Evolutionary conservation across 1,140 invertebrate species (phyloP), one percentile per base, ranked within the genome.

Genomic region (Neodiprion virginianus): DNA sequence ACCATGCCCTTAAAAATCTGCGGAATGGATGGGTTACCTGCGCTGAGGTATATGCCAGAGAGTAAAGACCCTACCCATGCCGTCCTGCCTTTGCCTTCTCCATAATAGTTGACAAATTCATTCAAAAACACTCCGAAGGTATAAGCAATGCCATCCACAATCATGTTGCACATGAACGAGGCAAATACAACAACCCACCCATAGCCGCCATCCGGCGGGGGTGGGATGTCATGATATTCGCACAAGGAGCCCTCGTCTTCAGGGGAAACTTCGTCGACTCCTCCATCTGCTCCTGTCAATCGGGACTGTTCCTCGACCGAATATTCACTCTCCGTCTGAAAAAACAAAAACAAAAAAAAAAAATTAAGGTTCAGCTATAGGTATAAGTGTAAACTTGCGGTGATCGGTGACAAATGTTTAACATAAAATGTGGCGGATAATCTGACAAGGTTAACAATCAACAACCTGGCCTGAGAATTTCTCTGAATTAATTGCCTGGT

Each of bases 121-220:
- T 91, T 89, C 5, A 97, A 90, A 88, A 97, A 97, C 80, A 97
- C 93, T 10, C 96, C 96, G 83, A 98, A 98, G 7, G 96, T 97
- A 88, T 98, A 97, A 7, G 96, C 96, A 53, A 98, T 96, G 76
- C 98, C 98, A 85, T 99, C 98, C n/a, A 99, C 96, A 77, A 99
- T 96, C 89, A 99, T 94, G 91, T 99, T 99, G 86, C 97, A 98
- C 92, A 99, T 93, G 88, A 99, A 99, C 9, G 96, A 97, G 67
- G 96, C 97, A 80, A 98, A 93, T 48, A 99, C 97, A 76, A 99
- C 86, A 67, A 96, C 94, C 96, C 97, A 98, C 48, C 96, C 97
- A 88, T 96, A 97, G 28, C 95, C 95, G 61, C 95, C 95, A 83
- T 96, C 95, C 9, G 95, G 95, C 12, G 95, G 94, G 69, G 95